Evolutionary conservation across 2,797 vertebrate species (phyloP).

Genomic region (Esox masquinongy): DNA sequence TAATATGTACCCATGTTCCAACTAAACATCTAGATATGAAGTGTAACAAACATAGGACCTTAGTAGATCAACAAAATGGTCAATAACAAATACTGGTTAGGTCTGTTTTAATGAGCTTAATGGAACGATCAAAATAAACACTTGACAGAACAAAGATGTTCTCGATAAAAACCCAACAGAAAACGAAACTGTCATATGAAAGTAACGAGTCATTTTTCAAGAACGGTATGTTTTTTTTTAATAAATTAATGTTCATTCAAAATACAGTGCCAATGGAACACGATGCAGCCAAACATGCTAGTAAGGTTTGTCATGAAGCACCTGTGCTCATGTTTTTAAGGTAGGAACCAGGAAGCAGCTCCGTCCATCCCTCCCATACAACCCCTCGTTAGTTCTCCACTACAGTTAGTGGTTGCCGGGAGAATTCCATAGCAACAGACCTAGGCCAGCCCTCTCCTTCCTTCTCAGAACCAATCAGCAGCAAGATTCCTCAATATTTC

Average conservation of each 20-base stretch:
- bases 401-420: constrained; percentile 91
- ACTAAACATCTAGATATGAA: background rate
- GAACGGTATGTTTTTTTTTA: constrained; percentile 85
- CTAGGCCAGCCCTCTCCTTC: constrained; percentile 73
- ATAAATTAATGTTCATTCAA: constrained; percentile 99
- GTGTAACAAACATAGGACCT: no score
- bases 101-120: background rate
- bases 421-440: constrained; percentile 82
- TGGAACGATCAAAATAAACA: background rate
- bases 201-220: constrained; percentile 42
- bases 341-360: constrained; percentile 68
- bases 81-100: background rate
- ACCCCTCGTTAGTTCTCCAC: constrained; percentile 50
- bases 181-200: background rate
- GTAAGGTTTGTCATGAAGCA: constrained; percentile 91
- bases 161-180: background rate
- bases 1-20: background rate
- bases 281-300: constrained; percentile 97
- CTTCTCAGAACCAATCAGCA: constrained; percentile 75
- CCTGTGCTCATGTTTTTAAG: constrained; percentile 86
- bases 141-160: background rate
- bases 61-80: background rate
- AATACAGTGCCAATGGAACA: constrained; percentile 99
- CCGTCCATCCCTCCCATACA: constrained; percentile 12
- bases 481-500: constrained; percentile 82